Base-by-base conservation (phyloP, 2,797 vertebrate species). In the Rhodeus uyekii region DNA sequence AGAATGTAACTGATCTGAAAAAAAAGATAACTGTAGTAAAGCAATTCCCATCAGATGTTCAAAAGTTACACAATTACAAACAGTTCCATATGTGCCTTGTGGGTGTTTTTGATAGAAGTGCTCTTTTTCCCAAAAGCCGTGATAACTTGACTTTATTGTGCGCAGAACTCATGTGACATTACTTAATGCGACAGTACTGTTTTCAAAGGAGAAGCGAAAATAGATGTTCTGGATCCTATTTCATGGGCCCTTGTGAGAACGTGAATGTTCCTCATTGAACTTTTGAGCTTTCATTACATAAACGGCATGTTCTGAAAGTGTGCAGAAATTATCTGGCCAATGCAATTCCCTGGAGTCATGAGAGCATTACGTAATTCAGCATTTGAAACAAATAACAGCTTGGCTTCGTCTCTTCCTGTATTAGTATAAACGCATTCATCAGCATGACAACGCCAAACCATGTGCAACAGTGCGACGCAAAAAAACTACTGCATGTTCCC, bases 321-420 rank as follows among this genome's bases (percentile, higher is more conserved):
- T 58, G 36, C 53, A 78, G 64, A 81, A 32, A 42, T 18, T 10
- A 36, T 72, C 67, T 82, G 65, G 79, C 83, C 78, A 42, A 79
- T 9, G 14, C 58, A 3, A 44, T 71, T 69, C 82, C n/a, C 67
- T n/a, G 32, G 60, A 71, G 82, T 82, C 53, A 46, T 81, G 82
- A n/a, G 38, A 80, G 63, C 38, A 60, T 80, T 80, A 34, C 36
- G 44, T 69, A 76, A 76, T 72, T 81, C 65, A 64, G 22, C 42
- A 42, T 48, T 69, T 36, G 63, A 74, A 83, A 83, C 55, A 85
- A 87, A 86, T 63, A 65, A 82, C 60, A 80, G 77, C 60, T 84
- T 83, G 72, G 68, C 78, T 38, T 34, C 5, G 36, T 19, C 38
- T 61, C 50, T 69, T 60, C n/a, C 27, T 13, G n/a, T 71, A 71